Evolutionary conservation across 2,888 invertebrate species (phyloP), one percentile per base, ranked within the genome.

Genomic region (Deilephila elpenor): DNA sequence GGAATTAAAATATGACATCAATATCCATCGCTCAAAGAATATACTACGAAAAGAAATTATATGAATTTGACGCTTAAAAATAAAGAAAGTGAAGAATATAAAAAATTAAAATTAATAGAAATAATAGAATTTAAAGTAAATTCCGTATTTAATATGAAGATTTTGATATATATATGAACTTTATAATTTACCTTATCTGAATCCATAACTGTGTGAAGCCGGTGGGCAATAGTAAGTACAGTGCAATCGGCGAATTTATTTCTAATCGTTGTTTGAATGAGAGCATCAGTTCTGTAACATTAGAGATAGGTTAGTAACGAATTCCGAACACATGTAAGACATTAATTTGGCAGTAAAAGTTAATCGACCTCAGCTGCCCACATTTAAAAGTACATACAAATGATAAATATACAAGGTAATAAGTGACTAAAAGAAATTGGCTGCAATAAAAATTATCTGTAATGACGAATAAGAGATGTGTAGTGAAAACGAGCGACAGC

Each of bases 141-240:
- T 5, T 32, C 5, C 32, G 32, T 32, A 32, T 32, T 5, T 32
- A 32, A 5, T 32, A 3, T 5, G 5, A 32, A 2, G 4, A 5
- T 1, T 32, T 32, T 32, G 32, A 32, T 32, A 5, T 32, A 3
- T 32, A 32, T 2, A 32, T 5, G 5, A 3, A 32, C 32, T 32
- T 2, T 59, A 37, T 34, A 59, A 11, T 5, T 20, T 78, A 97
- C 96, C 90, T 96, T 96, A 91, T 98, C 97, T 0, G 97, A 97
- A 90, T 98, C 98, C 97, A 98, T 98, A 72, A 98, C 97, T 0
- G 98, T 98, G 84, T 98, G 96, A 17, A 98, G 95, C 59, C 98
- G 95, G 90, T 98, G 98, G 32, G 98, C 98, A 71, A 98, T 97
- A 0, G 98, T 98, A 70, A 98, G 95, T 34, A 98, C 98, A 0